Base-by-base conservation (phyloP, 1,140 invertebrate genomes). In the Schlechtendalia chinensis region DNA sequence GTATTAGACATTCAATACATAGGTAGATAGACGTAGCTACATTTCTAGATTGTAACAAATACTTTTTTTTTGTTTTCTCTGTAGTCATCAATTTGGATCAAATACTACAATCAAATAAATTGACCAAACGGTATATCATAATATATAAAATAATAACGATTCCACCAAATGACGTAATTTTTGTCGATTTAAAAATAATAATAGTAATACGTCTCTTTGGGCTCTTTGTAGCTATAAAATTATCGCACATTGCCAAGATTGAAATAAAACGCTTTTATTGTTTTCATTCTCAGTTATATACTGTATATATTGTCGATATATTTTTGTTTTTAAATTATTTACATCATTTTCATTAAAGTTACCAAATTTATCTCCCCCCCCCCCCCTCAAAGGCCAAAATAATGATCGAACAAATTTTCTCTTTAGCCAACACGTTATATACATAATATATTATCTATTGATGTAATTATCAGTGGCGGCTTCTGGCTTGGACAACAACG, bases 61-160 rank as follows among this genome's bases (percentile, higher is more conserved):
- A n/a, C 11, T 17, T 47, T 14, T 47, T 24, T 39, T 39, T 32
- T n/a, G 12, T 24, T 22, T 58, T 27, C n/a, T 22, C 4, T 56
- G 19, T 22, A 56, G 14, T 47, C 45, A 32, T 67, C 29, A 14
- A 50, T 69, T 5, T 50, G 39, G 67, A 69, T 50, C 50, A 50
- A 6, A 50, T 50, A 27, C 17, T 69, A 69, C 45, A 69, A 69
- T 69, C 67, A 69, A 39, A 39, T 39, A 8, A 39, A 69, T 50
- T 4, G 16, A 50, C 14, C 39, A 45, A 22, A 1, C 39, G 10
- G 63, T 45, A n/a, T 14, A 5, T 39, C 11, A 12, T 61, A 14
- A 29, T 67, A 67, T 1, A 65, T 19, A 32, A 29, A 32, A 19
- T 63, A 32, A 65, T 10, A 29, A 61, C 5, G 22, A 59, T 6